Base-by-base conservation (phyloP, 2,888 invertebrate species). In the Nomada ferruginata region DNA sequence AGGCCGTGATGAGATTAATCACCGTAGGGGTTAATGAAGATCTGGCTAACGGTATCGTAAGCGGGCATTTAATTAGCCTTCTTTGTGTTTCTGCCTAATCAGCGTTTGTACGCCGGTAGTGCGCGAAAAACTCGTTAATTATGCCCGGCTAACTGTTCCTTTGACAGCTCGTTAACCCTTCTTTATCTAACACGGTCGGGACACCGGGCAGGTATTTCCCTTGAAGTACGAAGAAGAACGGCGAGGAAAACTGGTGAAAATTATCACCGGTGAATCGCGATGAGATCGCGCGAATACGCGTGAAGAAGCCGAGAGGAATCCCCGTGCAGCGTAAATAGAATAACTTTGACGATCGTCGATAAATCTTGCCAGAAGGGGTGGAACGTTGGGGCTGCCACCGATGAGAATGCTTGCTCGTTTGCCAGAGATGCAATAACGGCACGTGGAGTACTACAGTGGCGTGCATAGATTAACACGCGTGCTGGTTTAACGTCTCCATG, bases 41-140 rank as follows among this genome's bases (percentile, higher is more conserved):
- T 13, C 69, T 20, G 68, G 42, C 63, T 75, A 79, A 79, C 78
- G 78, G 69, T 69, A 68, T 69, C 75, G 75, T 59, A 64, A 75
- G 75, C 78, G 78, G 64, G 69, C 75, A 63, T 79, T 79, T 79
- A 75, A 79, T 79, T 79, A 79, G 75, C 64, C 78, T 75, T 79
- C 78, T 69, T 79, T 59, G 78, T 74, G 47, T 53, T 47, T 60
- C 47, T 60, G 77, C 69, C 75, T 75, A 69, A 75, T 79, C 78
- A 75, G 68, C 68, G 68, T 59, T 36, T 42, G 76, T 52, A 44
- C 61, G 66, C 53, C 57, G 68, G 36, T 50, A 29, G 57, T 47
- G 63, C 52, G 57, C 55, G 53, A 47, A 68, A 75, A 69, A 68
- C 75, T 64, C 75, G 78, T 79, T 79, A 79, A 79, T 79, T 79